phyloP scores from a whole-genome alignment of 2,888 invertebrate genomes.

The Calliphora vomitoria region DNA sequence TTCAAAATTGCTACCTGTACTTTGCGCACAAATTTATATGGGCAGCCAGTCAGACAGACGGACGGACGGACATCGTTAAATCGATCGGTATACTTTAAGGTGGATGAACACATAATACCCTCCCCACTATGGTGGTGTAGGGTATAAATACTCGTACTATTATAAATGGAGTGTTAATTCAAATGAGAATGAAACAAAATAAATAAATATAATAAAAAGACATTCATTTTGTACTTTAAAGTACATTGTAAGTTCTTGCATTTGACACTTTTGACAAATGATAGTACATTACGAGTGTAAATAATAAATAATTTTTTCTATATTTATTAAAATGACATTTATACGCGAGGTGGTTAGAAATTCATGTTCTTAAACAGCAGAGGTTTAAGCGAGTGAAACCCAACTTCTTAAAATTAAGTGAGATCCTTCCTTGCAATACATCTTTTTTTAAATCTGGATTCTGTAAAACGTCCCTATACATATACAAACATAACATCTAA shows the following conservation, averaged over 20 bases:
- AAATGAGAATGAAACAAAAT: conserved; percentile 32
- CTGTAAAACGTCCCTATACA: no score
- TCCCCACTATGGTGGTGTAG: no score
- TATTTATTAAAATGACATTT: conserved; percentile 38
- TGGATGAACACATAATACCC: no score
- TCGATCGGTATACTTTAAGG: no score
- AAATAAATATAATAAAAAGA: conserved; percentile 24
- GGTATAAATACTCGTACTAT: neutral
- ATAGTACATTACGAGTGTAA: conserved; percentile 48
- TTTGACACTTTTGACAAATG: conserved; percentile 71
- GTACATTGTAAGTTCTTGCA: conserved; percentile 35
- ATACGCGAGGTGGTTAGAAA: neutral
- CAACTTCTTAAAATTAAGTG: no score
- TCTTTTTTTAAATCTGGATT: no score
- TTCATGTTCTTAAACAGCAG: neutral
- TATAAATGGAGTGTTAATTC: conserved; percentile 64
- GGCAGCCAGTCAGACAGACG: no score
- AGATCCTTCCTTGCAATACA: no score
- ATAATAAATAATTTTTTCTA: conserved; percentile 49
- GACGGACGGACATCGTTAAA: no score
- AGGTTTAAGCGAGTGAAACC: neutral
- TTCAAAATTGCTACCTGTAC: no score
- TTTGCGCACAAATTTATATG: no score
- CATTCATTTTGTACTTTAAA: conserved; percentile 51
- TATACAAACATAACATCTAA: no score